Base-by-base conservation (phyloP, 2,888 invertebrate genomes). In the Temnothorax rugatulus region DNA sequence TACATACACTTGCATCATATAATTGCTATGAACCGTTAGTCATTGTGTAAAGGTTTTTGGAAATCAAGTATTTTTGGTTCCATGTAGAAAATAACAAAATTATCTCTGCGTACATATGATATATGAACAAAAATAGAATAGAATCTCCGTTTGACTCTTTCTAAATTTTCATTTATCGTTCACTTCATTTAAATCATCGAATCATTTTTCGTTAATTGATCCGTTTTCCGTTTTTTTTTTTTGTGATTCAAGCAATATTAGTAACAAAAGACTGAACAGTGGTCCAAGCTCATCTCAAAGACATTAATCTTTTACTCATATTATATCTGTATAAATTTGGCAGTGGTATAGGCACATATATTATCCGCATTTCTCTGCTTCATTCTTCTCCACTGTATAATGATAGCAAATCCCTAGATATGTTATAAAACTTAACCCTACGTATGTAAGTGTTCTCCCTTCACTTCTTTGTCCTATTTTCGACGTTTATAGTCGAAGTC, bases 401-500 rank as follows among this genome's bases (percentile, higher is more conserved):
- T 8, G 44, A 74, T 59, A n/a, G 15, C 18, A 57, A 44, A 44
- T 75, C 15, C 0, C 9, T 59, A 29, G 8, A n/a, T 44, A 47
- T 13, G 5, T 73, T 73, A 13, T 25, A 73, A 47, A 75, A 34
- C 13, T 15, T 73, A 9, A 38, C 4, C 7, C 7, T 7, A 21
- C 15, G 7, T 18, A 44, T 21, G 4, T 11, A 18, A 61, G 13
- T 61, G 50, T 1, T 41, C 38, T 21, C 15, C 38, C 18, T 63
- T 90, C 88, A 90, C 47, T 86, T 81, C n/a, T 90, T 89, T n/a
- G 13, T 66, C 1, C 18, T 64, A 5, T 21, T 77, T 13, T 68
- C 71, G 47, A 77, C 63, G 21, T 83, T 83, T 8, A 61, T 38
- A 44, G 95, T 18, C 0, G 84, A 47, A 5, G 76, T 85, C 7